Percentiles rank a stretch among this genome's conserved stretches.
Conservation (phyloP, 2,888 invertebrate species). For the Lithosia quadra region DNA sequence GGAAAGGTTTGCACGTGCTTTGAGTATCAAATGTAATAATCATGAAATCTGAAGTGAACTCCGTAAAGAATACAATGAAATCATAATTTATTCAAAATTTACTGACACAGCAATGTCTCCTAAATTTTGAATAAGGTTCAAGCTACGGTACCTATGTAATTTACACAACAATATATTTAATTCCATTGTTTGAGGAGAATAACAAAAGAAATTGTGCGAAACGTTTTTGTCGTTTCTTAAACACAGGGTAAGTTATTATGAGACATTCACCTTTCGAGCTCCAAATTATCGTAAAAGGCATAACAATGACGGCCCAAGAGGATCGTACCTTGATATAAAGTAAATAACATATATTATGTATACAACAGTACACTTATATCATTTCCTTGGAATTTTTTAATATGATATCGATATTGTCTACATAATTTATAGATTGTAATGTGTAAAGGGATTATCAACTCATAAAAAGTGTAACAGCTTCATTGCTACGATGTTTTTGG, state of each 20-base stretch:
- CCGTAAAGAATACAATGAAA: neutral
- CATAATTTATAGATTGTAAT: too few relatives aligned
- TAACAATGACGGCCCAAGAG: neutral
- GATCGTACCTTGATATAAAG: neutral
- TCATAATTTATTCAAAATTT: neutral
- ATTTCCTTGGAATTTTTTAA: neutral
- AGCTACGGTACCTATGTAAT: constrained; percentile 1
- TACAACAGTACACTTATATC: neutral
- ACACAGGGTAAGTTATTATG: constrained; percentile 1
- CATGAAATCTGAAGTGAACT: too few relatives aligned
- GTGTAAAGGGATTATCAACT: too few relatives aligned
- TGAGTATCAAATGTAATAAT: too few relatives aligned
- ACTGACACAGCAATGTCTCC: neutral
- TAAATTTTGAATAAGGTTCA: neutral
- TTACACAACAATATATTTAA: constrained; percentile 4
- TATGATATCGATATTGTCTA: too few relatives aligned
- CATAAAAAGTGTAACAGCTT: too few relatives aligned
- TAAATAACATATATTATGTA: neutral
- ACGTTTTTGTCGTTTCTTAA: constrained; percentile 1
- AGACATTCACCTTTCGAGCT: constrained; percentile 1
- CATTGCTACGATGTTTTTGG: too few relatives aligned
- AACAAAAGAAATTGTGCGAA: constrained; percentile 2
- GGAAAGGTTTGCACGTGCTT: too few relatives aligned
- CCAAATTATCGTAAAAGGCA: constrained; percentile 1
- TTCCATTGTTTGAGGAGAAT: neutral